phyloP scores from a whole-genome alignment of 2,797 vertebrate genomes.

The Peromyscus attwateri region DNA sequence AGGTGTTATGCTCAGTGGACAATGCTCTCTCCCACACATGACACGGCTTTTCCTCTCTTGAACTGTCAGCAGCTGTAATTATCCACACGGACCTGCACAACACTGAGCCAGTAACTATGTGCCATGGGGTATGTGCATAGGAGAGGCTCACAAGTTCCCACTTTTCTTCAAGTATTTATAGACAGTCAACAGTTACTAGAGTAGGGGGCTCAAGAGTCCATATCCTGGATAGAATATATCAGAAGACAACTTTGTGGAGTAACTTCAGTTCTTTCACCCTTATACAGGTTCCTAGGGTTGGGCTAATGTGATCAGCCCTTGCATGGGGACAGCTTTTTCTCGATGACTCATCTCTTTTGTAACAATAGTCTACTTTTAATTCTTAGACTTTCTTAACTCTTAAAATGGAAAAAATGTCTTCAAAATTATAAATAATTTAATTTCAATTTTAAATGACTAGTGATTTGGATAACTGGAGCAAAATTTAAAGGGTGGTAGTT shows the following conservation, averaged over 20 bases:
- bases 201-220: background rate
- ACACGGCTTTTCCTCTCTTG: background rate
- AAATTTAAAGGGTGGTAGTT: background rate
- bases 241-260: background rate
- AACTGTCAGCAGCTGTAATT: no score
- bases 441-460: background rate
- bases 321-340: background rate
- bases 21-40: background rate
- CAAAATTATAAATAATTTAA: slow-evolving; percentile 8
- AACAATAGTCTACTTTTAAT: background rate
- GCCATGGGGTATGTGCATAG: background rate
- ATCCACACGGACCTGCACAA: background rate
- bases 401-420: background rate
- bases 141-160: background rate
- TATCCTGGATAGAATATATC: background rate
- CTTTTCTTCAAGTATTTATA: background rate
- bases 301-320: background rate
- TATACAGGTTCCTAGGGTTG: background rate
- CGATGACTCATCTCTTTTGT: background rate
- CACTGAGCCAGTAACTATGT: background rate
- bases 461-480: background rate
- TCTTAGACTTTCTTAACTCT: background rate
- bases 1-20: background rate
- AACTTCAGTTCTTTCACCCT: background rate
- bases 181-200: background rate